Percentiles rank a stretch among this genome's conserved stretches.
Evolutionary conservation across 2,113 vertebrate species (phyloP).

Genomic region (Hippolais icterina): DNA sequence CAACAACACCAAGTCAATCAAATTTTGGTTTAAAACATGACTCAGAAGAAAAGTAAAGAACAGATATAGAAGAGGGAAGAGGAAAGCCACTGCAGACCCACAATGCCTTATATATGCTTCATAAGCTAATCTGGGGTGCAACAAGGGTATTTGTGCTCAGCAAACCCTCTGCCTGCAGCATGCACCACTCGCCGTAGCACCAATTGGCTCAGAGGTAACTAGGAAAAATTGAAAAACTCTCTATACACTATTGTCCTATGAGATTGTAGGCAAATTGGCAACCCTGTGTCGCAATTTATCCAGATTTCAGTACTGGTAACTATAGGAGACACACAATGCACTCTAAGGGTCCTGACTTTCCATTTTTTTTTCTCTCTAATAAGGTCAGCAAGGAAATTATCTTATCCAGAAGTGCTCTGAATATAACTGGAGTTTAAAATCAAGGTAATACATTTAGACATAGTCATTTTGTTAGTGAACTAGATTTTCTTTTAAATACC

Average conservation of each 20-base stretch:
- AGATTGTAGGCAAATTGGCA: neutral
- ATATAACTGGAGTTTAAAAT: neutral
- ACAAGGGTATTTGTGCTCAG: neutral
- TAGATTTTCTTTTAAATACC: neutral
- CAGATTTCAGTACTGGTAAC: neutral
- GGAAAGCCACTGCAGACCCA: neutral
- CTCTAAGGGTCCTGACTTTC: neutral
- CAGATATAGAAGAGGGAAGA: neutral
- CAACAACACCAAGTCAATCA: neutral
- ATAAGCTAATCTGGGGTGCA: neutral
- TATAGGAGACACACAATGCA: neutral
- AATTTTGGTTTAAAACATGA: neutral
- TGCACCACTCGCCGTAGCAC: neutral
- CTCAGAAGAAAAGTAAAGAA: neutral
- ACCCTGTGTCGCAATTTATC: neutral
- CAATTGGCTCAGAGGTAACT: neutral
- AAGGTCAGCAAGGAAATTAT: neutral
- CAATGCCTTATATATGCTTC: neutral
- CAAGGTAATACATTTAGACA: neutral
- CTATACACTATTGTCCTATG: neutral
- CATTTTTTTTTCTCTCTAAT: neutral
- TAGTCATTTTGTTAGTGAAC: neutral
- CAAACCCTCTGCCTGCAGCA: neutral
- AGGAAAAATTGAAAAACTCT: neutral
- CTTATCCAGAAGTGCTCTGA: neutral